Conservation (phyloP, 2,888 invertebrate species). For the Tenthredo amoena region DNA sequence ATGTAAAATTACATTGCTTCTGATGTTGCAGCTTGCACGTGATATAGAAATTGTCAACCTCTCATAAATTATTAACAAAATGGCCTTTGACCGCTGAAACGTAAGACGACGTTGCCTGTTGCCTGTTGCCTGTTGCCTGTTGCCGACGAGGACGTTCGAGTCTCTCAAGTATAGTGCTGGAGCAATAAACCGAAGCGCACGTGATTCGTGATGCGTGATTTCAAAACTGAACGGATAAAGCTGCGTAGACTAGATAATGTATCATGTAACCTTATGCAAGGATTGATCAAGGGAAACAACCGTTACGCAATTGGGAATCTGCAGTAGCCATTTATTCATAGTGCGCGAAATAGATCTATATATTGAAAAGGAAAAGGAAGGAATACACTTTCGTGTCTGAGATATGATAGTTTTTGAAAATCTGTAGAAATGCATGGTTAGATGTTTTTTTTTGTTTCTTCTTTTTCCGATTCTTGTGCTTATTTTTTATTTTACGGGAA, state of each 20-base stretch:
- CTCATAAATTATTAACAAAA: conserved; percentile 6
- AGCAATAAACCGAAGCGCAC: conserved; percentile 24
- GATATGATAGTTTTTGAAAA: neutral
- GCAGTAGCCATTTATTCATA: neutral
- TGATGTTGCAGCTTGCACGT: neutral
- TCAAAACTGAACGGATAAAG: conserved; percentile 19
- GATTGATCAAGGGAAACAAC: conserved; percentile 6
- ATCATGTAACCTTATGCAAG: conserved; percentile 1
- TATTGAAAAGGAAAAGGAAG: neutral
- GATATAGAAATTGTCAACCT: neutral
- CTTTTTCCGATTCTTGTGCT: neutral
- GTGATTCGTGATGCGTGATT: conserved; percentile 1
- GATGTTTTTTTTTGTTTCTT: neutral
- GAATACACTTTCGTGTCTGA: neutral
- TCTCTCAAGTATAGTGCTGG: neutral
- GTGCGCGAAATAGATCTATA: neutral
- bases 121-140: neutral
- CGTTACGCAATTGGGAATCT: neutral
- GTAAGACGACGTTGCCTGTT: neutral
- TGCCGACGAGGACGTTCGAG: neutral
- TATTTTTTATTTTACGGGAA: neutral
- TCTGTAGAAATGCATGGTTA: neutral
- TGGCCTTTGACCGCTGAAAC: conserved; percentile 41
- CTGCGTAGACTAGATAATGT: conserved; percentile 27
- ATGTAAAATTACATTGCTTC: conserved; percentile 2